These are phyloP conservation scores for Chelonia mydas DNA, from an alignment of 2,797 vertebrate species.

Conservation along the genomic window DNA sequence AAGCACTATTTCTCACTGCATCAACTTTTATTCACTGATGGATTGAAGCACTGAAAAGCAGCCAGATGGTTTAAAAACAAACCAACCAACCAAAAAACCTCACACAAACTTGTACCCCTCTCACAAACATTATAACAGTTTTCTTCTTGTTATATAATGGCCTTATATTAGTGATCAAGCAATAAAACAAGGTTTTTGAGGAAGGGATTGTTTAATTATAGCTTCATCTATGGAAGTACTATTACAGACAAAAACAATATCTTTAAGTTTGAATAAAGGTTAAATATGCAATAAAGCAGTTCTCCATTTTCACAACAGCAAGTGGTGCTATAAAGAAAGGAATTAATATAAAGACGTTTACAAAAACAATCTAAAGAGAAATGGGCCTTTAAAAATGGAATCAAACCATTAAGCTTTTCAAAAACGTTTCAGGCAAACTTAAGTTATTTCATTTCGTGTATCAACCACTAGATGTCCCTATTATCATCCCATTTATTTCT, in stretches of 20 bases:
- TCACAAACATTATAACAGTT: not conserved
- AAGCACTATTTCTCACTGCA: not conserved
- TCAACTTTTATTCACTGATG: not conserved
- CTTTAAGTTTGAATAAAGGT: constrained; percentile 1
- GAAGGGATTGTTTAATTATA: not conserved
- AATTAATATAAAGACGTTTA: not conserved
- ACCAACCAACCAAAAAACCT: not conserved
- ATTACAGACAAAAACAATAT: not conserved
- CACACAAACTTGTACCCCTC: not conserved
- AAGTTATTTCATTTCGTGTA: fast-evolving
- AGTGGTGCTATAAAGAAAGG: not conserved
- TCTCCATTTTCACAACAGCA: not conserved
- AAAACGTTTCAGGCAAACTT: fast-evolving
- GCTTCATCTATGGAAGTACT: not conserved
- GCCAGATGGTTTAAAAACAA: not conserved
- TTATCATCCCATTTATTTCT: not conserved
- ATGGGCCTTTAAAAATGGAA: fast-evolving
- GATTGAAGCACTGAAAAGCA: not conserved
- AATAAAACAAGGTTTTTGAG: not conserved
- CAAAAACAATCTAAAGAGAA: not conserved
- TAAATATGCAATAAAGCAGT: not conserved
- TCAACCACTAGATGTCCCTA: constrained; percentile 67
- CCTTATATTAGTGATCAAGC: not conserved
- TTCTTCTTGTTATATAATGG: not conserved
- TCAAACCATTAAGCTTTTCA: not conserved